These are phyloP conservation scores for Zygogramma bicolorata DNA, from an alignment of 2,888 invertebrate genomes.

Conservation along the genomic window DNA sequence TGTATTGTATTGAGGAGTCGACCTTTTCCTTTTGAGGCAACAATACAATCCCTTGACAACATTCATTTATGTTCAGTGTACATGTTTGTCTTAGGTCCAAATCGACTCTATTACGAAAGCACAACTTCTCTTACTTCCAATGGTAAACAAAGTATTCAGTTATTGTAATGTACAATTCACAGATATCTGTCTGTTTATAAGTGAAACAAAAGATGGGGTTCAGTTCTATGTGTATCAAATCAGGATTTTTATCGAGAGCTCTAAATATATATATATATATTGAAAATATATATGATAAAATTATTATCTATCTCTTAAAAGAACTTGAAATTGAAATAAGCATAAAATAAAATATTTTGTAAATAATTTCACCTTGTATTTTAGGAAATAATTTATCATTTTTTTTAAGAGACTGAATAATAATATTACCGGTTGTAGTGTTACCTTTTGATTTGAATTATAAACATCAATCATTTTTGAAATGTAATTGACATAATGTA, in stretches of 20 bases:
- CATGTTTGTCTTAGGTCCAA: slow-evolving; percentile 29
- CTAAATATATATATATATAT: slow-evolving; percentile 44
- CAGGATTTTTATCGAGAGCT: slow-evolving; percentile 47
- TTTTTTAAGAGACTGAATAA: slow-evolving; percentile 43
- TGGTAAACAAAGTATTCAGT: slow-evolving; percentile 49
- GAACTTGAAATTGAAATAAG: slow-evolving; percentile 27
- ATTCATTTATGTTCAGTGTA: slow-evolving; percentile 30
- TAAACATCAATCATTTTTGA: slow-evolving; percentile 33
- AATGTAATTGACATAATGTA: not conserved
- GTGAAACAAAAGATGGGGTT: slow-evolving; percentile 44
- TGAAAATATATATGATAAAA: slow-evolving; percentile 32
- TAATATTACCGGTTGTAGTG: slow-evolving; percentile 25
- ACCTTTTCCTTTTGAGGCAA: slow-evolving; percentile 12
- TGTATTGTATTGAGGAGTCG: slow-evolving; percentile 21
- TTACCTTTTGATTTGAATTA: slow-evolving; percentile 41
- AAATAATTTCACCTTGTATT: slow-evolving; percentile 43
- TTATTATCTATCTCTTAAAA: slow-evolving; percentile 41
- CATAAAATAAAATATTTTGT: slow-evolving; percentile 34
- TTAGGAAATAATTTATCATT: slow-evolving; percentile 28
- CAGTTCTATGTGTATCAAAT: slow-evolving; percentile 52
- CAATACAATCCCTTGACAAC: slow-evolving; percentile 30
- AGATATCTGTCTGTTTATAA: slow-evolving; percentile 32
- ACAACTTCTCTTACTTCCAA: slow-evolving; percentile 54
- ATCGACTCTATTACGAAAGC: slow-evolving; percentile 40
- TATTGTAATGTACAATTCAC: slow-evolving; percentile 37